A percentile compares a stretch with the other conserved stretches of the same genome.
phyloP scores from a whole-genome alignment of 2,113 vertebrate genomes.

The Burhinus oedicnemus region DNA sequence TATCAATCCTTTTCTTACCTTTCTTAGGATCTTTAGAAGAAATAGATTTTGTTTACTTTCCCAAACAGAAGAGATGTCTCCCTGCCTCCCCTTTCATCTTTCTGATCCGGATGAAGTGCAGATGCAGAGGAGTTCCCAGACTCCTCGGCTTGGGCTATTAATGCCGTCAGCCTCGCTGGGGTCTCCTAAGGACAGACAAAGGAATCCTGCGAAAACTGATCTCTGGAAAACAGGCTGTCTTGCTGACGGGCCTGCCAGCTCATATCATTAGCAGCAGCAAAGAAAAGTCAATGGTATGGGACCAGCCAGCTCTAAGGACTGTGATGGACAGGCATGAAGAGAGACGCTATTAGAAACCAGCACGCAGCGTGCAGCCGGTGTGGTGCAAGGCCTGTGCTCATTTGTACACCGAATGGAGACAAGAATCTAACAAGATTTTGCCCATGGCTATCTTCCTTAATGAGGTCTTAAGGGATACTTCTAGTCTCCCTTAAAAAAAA shows the following conservation, averaged over 20 bases:
- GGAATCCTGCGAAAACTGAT: neutral
- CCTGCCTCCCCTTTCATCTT: neutral
- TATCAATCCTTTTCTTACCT: neutral
- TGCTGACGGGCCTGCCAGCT: neutral
- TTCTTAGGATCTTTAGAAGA: neutral
- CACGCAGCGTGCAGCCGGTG: rapidly evolving
- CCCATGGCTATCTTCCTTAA: neutral
- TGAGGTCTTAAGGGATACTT: neutral
- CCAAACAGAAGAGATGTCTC: neutral
- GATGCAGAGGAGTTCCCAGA: neutral
- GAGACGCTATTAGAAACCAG: neutral
- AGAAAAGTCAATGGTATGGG: neutral
- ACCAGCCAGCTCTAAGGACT: neutral
- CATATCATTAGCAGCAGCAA: neutral
- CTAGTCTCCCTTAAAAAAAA: neutral
- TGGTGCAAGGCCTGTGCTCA: neutral
- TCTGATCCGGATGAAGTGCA: neutral
- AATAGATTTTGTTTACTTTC: neutral
- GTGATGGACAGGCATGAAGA: neutral
- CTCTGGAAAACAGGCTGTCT: neutral
- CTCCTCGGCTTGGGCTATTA: neutral
- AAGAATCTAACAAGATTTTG: neutral
- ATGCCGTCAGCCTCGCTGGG: neutral
- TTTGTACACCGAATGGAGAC: neutral
- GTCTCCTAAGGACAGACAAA: neutral